These are phyloP conservation scores for Hypsibius dujardini DNA, from an alignment of 1,140 invertebrate genomes.

Conservation along the genomic window DNA sequence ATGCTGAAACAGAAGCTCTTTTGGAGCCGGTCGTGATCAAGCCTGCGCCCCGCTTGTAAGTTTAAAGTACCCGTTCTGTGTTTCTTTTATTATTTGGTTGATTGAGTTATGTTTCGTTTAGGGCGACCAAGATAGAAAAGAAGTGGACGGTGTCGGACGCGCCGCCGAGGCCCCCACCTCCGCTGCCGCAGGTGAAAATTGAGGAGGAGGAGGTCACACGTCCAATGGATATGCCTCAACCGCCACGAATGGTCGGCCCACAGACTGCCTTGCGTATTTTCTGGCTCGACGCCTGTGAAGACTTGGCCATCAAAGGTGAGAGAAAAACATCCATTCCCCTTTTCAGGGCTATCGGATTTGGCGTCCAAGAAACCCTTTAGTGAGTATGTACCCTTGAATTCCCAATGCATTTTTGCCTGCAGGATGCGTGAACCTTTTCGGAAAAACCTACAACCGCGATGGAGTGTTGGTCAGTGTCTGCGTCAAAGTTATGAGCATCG, in stretches of 20 bases:
- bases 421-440: constrained; percentile 69
- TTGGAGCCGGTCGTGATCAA: too few species aligned
- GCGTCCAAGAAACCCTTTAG: neutral
- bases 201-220: constrained; percentile 27
- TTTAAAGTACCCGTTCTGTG: too few species aligned
- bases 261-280: constrained; percentile 58
- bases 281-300: constrained; percentile 86
- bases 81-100: too few species aligned
- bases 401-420: constrained; percentile 16
- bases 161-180: constrained; percentile 19
- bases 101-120: neutral
- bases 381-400: neutral
- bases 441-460: constrained; percentile 60
- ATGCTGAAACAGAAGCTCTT: too few species aligned
- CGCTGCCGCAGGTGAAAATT: constrained; percentile 23
- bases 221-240: constrained; percentile 33
- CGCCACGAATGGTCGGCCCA: constrained; percentile 31
- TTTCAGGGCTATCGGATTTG: constrained; percentile 12
- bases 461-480: constrained; percentile 66
- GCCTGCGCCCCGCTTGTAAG: too few species aligned
- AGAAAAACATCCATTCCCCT: neutral
- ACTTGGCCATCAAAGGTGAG: constrained; percentile 36
- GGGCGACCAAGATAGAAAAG: neutral
- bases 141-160: constrained; percentile 18
- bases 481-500: constrained; percentile 66